These are phyloP conservation scores for Suncus etruscus DNA, from an alignment of 2,113 vertebrate species.

Conservation along the genomic window DNA sequence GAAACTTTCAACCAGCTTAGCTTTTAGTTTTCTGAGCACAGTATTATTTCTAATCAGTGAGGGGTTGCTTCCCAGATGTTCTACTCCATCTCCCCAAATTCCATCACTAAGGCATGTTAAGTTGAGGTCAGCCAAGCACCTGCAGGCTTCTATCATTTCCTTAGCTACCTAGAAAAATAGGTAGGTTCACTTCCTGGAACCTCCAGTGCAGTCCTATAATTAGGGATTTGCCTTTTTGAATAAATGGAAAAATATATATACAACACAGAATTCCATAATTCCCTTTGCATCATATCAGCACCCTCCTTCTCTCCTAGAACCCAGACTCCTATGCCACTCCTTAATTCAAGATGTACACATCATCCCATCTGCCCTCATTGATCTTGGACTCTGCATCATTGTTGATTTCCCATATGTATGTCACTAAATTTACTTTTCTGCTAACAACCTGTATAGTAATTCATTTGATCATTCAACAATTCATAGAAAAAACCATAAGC, in stretches of 20 bases:
- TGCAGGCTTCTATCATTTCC: neutral
- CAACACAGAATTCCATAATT: neutral
- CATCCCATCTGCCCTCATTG: neutral
- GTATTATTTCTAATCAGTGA: neutral
- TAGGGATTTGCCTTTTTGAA: too few species aligned
- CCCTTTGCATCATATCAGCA: too few species aligned
- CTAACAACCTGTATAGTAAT: neutral
- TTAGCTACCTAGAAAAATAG: neutral
- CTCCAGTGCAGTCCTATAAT: neutral
- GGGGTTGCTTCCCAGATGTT: neutral
- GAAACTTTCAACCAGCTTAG: neutral
- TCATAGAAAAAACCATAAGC: neutral
- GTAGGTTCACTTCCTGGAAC: too few species aligned
- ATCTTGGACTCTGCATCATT: neutral
- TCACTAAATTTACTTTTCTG: neutral
- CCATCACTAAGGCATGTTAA: neutral
- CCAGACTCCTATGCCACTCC: neutral
- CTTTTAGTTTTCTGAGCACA: neutral
- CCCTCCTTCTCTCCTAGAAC: neutral
- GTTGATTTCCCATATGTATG: neutral
- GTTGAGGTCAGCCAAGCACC: neutral
- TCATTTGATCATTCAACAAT: neutral
- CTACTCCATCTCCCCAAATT: neutral
- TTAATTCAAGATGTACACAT: neutral
- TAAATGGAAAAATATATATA: too few species aligned